Conservation (phyloP, 2,888 invertebrate species). For the Sthenelais limicola region DNA sequence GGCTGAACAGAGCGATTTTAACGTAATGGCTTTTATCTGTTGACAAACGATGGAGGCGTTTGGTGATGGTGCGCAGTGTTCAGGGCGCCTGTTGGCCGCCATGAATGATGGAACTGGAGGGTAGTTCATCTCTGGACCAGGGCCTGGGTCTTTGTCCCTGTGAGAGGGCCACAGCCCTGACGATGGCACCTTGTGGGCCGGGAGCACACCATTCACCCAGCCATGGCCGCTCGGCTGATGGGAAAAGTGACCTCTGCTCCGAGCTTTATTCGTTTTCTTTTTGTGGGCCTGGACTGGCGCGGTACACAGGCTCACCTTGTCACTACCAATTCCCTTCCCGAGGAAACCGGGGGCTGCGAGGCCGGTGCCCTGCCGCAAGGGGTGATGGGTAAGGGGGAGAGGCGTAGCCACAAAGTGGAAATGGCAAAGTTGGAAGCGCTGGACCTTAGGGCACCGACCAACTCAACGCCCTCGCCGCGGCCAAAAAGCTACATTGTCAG, state of each 20-base stretch:
- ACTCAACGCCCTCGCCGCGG: background rate
- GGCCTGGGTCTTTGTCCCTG: conserved; percentile 11
- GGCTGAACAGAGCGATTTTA: too few species aligned
- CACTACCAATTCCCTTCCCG: conserved; percentile 15
- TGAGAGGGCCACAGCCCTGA: conserved; percentile 1
- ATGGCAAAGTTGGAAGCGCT: background rate
- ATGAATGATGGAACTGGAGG: conserved; percentile 18
- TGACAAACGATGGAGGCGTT: too few species aligned
- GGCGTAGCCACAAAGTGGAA: background rate
- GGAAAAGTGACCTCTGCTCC: conserved; percentile 37
- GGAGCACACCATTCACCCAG: conserved; percentile 1
- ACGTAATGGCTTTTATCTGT: too few species aligned
- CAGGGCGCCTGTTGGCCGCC: background rate
- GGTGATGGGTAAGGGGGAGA: background rate
- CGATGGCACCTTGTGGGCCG: background rate
- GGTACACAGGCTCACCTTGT: conserved; percentile 24
- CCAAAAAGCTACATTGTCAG: conserved; percentile 16
- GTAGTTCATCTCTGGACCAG: background rate
- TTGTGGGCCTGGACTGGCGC: conserved; percentile 11
- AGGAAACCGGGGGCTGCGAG: background rate
- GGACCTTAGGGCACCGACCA: background rate
- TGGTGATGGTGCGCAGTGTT: too few species aligned
- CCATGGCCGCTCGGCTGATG: conserved; percentile 33
- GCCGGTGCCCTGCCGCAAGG: background rate
- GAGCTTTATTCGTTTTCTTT: conserved; percentile 26